Percentiles rank a stretch among this genome's conserved stretches.
Conservation (phyloP, 1,140 invertebrate species). For the Battus philenor region DNA sequence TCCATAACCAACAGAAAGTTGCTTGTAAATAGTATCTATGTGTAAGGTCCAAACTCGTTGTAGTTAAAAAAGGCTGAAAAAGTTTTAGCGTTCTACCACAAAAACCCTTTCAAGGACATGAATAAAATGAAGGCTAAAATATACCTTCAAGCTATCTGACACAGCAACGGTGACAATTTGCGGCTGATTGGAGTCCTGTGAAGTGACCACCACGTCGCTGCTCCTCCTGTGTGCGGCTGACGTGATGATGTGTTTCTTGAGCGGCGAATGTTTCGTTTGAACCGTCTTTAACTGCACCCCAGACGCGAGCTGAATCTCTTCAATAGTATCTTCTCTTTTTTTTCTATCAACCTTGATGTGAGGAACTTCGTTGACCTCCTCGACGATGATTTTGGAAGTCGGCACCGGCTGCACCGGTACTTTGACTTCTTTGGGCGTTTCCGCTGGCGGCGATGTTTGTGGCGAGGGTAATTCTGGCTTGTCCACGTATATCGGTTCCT, state of each 20-base stretch:
- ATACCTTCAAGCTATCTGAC: conserved; percentile 59
- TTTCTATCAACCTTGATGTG: conserved; percentile 38
- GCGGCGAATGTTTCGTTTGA: conserved; percentile 42
- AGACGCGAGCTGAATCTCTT: conserved; percentile 35
- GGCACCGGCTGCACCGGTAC: conserved; percentile 26
- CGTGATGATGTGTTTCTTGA: conserved; percentile 60
- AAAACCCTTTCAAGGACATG: conserved; percentile 10
- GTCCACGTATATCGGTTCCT: conserved; percentile 37
- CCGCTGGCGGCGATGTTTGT: conserved; percentile 21
- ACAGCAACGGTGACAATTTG: conserved; percentile 65
- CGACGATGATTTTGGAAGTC: conserved; percentile 38
- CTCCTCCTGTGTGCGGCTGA: conserved; percentile 25
- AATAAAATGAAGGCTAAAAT: conserved; percentile 1
- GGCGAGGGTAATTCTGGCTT: conserved; percentile 18
- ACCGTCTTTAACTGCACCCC: conserved; percentile 44
- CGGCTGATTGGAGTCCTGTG: conserved; percentile 30
- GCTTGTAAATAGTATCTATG: too few relatives aligned
- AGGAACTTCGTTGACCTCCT: conserved; percentile 47
- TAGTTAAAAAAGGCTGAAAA: too few relatives aligned
- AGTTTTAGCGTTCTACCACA: too few relatives aligned
- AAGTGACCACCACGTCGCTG: conserved; percentile 25
- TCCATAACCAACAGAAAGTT: too few relatives aligned
- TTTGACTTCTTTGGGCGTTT: conserved; percentile 29
- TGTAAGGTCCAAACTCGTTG: too few relatives aligned
- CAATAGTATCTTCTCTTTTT: conserved; percentile 29